Conservation (phyloP, 2,888 invertebrate genomes). For the Plebejus argus region DNA sequence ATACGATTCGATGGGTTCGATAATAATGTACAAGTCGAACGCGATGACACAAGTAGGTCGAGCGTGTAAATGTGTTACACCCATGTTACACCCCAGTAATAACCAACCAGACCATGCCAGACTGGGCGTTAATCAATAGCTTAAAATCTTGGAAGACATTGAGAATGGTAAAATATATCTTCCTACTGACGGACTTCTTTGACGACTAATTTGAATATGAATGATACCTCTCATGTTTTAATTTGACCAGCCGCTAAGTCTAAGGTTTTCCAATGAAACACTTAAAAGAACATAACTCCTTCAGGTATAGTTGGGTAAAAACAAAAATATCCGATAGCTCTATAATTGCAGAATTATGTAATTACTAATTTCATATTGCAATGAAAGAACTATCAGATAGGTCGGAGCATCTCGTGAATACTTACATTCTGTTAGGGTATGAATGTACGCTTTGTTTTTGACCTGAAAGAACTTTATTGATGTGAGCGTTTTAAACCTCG, state of each 20-base stretch:
- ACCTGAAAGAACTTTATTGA: conserved; percentile 74
- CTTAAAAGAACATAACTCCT: not conserved
- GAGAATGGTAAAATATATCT: not conserved
- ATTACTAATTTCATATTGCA: conserved; percentile 13
- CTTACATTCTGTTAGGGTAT: conserved; percentile 72
- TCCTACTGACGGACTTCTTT: too few relatives aligned
- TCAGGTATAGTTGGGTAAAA: not conserved
- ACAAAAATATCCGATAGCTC: not conserved
- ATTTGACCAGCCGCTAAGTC: too few relatives aligned
- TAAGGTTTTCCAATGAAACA: too few relatives aligned
- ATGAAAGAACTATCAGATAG: conserved; percentile 22
- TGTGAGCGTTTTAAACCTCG: conserved; percentile 70
- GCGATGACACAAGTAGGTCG: conserved; percentile 45
- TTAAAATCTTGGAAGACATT: not conserved
- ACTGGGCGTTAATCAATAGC: conserved; percentile 36
- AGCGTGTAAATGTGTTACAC: conserved; percentile 43
- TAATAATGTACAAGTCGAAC: conserved; percentile 42
- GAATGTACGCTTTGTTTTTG: conserved; percentile 74
- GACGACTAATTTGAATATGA: too few relatives aligned
- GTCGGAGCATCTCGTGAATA: conserved; percentile 32
- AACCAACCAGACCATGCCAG: conserved; percentile 38
- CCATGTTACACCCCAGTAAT: conserved; percentile 43
- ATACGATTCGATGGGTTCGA: conserved; percentile 39
- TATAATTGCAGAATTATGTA: not conserved
- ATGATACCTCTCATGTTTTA: too few relatives aligned